Conservation (phyloP, 1,140 invertebrate species). For the Trichoplusia ni region DNA sequence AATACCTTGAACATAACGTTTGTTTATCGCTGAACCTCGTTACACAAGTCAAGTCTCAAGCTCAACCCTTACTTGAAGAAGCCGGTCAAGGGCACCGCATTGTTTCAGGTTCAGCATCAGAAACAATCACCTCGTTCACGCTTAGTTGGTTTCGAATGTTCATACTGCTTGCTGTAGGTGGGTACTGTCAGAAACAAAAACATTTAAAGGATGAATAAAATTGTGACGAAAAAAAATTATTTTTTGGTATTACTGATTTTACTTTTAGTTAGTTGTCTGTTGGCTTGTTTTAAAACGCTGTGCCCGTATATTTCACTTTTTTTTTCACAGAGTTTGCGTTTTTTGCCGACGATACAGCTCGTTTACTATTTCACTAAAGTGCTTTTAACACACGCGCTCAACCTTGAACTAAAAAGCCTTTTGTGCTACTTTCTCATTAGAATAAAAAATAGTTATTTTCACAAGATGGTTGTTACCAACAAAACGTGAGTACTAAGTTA, state of each 20-base stretch:
- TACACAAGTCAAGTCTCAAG: too few relatives aligned
- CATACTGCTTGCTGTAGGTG: neutral
- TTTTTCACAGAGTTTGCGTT: too few relatives aligned
- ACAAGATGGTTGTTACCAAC: conserved; percentile 21
- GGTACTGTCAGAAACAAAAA: too few relatives aligned
- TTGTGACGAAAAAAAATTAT: too few relatives aligned
- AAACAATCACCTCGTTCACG: conserved; percentile 16
- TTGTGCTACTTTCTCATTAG: conserved; percentile 25
- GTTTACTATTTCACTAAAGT: conserved; percentile 22
- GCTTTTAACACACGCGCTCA: conserved; percentile 6
- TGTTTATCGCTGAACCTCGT: too few relatives aligned
- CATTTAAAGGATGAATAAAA: too few relatives aligned
- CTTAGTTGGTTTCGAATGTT: conserved; percentile 1
- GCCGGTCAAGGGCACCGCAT: conserved; percentile 14
- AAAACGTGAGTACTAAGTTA: neutral
- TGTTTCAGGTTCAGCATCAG: conserved; percentile 21
- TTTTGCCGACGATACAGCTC: neutral
- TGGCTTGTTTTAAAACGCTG: too few relatives aligned
- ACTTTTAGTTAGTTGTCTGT: too few relatives aligned
- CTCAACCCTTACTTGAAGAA: conserved; percentile 8
- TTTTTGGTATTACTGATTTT: too few relatives aligned
- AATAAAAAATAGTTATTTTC: conserved; percentile 29
- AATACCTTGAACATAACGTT: too few relatives aligned
- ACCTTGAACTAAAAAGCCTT: conserved; percentile 25
- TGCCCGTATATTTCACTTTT: too few relatives aligned